Conservation (phyloP, 2,888 invertebrate species). For the Agrochola lota region DNA sequence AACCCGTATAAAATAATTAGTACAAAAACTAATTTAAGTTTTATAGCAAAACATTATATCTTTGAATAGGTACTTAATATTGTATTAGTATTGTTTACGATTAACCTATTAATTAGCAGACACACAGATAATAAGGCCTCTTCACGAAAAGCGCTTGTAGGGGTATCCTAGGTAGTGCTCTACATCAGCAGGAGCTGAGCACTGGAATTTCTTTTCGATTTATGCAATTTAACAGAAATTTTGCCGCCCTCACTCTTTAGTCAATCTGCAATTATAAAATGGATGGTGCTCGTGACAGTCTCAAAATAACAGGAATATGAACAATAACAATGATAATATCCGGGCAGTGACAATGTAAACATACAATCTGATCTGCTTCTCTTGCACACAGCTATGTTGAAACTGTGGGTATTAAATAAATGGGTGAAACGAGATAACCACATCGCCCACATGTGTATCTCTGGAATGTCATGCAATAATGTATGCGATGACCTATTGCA, state of each 20-base stretch:
- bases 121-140: background rate
- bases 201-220: background rate
- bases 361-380: background rate
- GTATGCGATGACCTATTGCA: conserved; percentile 53
- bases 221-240: background rate
- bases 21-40: too few species aligned
- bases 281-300: background rate
- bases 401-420: conserved; percentile 9
- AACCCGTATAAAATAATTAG: background rate
- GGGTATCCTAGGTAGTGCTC: background rate
- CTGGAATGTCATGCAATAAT: conserved; percentile 49
- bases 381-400: conserved; percentile 12
- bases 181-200: background rate
- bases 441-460: conserved; percentile 42
- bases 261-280: background rate
- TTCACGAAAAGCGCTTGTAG: too few species aligned
- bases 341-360: background rate
- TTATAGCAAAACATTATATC: background rate
- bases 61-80: background rate
- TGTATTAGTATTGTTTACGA: background rate
- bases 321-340: background rate
- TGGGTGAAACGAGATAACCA: background rate
- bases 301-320: background rate
- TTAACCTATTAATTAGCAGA: background rate
- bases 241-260: too few species aligned